Evolutionary conservation across 1,140 invertebrate species (phyloP), one percentile per base, ranked within the genome.

Genomic region (Penaeus indicus): DNA sequence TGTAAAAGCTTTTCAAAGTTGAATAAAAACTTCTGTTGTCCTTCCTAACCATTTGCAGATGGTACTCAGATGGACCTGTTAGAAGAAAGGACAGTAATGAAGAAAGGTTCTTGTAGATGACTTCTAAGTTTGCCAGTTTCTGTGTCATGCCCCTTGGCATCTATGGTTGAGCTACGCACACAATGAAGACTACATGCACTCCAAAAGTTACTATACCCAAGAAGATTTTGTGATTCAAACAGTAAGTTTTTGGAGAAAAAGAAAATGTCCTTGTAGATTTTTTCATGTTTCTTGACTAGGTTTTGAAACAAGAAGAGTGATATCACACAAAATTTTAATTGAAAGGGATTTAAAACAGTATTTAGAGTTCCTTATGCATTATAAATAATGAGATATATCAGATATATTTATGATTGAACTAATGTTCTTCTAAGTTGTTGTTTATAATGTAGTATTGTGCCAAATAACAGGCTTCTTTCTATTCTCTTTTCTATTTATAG

Each of bases 91-190:
- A 86, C 47, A 7, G 84, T 87, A 32, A 54, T 86, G 42, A 88
- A 91, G 21, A 87, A 92, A 93, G 92, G 93, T 93, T 91, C 93
- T 93, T 54, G 91, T 94, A 42, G 94, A 94, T 91, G 94, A 93
- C 89, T 93, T 93, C 0, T 95, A 94, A 91, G 92, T 93, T n/a
- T 95, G 94, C 91, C 94, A 94, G 86, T n/a, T 94, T 93, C 90
- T 95, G 94, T 92, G 91, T 16, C 88, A 85, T 77, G 92, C n/a
- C 92, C 75, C 94, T 94, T 89, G 92, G 92, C 75, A 93, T 93
- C 27, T 95, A 94, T 91, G 93, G n/a, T 93, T 86, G 93, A 94
- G 90, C 92, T 94, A 2, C 94, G 94, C 91, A 93, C 94, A 21
- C 94, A 95, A 93, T 94, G 92, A 93, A 93, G n/a, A 61, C 86